Percentiles rank a stretch among this genome's conserved stretches.
phyloP scores from a whole-genome alignment of 2,888 invertebrate genomes.

The Lepetodrilus schrolli region DNA sequence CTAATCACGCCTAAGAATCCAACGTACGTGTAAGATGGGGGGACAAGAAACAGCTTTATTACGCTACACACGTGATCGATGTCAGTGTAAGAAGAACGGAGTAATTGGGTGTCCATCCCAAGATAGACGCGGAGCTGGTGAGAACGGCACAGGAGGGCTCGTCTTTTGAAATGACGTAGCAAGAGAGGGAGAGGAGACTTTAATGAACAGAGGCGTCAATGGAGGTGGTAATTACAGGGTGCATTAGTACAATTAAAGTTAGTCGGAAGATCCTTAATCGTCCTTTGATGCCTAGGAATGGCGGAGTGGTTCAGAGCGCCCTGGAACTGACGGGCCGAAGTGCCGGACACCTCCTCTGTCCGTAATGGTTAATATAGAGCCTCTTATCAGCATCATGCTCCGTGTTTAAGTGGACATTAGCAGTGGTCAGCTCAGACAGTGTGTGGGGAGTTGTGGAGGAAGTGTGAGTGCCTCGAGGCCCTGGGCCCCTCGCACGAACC shows the following conservation, averaged over 20 bases:
- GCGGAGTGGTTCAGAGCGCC: not conserved
- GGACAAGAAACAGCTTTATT: too few species aligned
- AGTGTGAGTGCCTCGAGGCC: not conserved
- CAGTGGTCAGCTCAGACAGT: not conserved
- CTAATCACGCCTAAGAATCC: too few species aligned
- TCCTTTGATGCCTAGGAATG: not conserved
- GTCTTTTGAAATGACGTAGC: too few species aligned
- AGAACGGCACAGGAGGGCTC: too few species aligned
- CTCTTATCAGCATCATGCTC: constrained; percentile 11
- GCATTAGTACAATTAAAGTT: constrained; percentile 8
- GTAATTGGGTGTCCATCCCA: too few species aligned
- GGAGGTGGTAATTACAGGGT: constrained; percentile 12
- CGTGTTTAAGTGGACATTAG: constrained; percentile 24
- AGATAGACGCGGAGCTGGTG: too few species aligned
- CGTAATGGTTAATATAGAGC: not conserved
- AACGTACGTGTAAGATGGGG: too few species aligned
- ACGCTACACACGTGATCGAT: too few species aligned
- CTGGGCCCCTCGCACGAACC: too few species aligned
- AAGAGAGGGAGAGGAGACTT: too few species aligned
- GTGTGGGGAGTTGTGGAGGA: constrained; percentile 1
- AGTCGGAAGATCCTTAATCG: constrained; percentile 10
- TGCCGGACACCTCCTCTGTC: not conserved
- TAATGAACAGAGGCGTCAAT: not conserved
- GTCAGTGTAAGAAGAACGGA: too few species aligned
- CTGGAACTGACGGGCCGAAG: not conserved